Evolutionary conservation across 2,113 vertebrate species (phyloP).

Genomic region (Eulemur macaco): DNA sequence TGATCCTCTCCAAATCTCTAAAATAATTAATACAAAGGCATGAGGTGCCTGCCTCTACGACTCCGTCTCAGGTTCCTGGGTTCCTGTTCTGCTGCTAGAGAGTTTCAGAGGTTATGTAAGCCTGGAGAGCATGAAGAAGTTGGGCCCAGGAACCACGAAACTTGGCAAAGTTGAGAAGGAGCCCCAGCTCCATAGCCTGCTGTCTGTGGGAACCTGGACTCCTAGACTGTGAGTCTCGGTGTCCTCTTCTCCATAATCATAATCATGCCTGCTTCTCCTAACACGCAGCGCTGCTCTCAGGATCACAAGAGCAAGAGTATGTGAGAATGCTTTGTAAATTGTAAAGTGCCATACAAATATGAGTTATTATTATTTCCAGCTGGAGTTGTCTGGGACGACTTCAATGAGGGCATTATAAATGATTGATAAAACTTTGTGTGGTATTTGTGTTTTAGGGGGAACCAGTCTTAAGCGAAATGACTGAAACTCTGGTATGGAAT

Average conservation of each 20-base stretch:
- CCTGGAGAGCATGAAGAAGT: background rate
- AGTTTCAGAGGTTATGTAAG: background rate
- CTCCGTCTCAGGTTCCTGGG: background rate
- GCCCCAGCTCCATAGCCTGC: accelerated
- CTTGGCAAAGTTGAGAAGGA: background rate
- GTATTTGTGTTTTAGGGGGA: conserved; percentile 66
- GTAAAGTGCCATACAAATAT: conserved; percentile 55
- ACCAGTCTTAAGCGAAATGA: conserved; percentile 58
- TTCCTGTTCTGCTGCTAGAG: background rate
- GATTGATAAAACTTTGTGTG: conserved; percentile 77
- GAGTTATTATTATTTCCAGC: conserved; percentile 77
- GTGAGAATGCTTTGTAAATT: conserved; percentile 61
- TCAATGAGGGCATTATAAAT: conserved; percentile 77
- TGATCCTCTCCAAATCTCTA: background rate
- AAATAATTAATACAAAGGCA: background rate
- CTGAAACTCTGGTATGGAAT: conserved; percentile 60
- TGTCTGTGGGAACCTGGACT: background rate
- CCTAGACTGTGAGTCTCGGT: background rate
- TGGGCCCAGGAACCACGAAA: background rate
- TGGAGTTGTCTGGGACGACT: conserved; percentile 68
- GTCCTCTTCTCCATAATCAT: background rate
- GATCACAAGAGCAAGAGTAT: conserved; percentile 26
- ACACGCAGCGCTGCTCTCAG: background rate
- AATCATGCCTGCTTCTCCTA: background rate
- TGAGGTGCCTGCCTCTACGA: background rate